phyloP scores from a whole-genome alignment of 1,140 invertebrate species.

The Heterodera schachtii region DNA sequence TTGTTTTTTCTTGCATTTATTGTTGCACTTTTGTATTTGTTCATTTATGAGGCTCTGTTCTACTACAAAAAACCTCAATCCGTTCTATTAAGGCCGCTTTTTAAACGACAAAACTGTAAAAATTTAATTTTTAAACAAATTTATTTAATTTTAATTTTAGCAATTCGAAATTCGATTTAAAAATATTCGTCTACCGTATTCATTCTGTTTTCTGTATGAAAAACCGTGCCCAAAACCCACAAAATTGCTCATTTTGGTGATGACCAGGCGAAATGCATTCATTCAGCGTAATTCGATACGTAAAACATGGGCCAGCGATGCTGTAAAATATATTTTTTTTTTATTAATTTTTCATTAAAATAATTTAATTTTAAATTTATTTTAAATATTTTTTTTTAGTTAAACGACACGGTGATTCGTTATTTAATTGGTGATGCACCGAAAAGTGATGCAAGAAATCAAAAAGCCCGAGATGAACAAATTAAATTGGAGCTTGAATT shows the following conservation, averaged over 20 bases:
- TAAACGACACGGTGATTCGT: conserved; percentile 5
- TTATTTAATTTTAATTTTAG: not conserved
- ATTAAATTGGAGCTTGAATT: not conserved
- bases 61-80: not conserved
- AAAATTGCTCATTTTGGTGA: conserved; percentile 26
- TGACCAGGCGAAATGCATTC: conserved; percentile 12
- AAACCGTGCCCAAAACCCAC: conserved; percentile 5
- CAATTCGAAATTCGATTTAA: conserved; percentile 22
- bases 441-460: conserved; percentile 7
- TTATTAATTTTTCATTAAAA: conserved; percentile 6
- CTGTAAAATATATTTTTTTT: conserved; percentile 1
- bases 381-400: not conserved
- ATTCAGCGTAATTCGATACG: conserved; percentile 13
- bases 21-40: not conserved
- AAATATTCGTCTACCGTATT: conserved; percentile 17
- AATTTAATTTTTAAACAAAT: not conserved
- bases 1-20: not conserved
- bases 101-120: not conserved
- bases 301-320: conserved; percentile 21
- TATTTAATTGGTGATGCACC: conserved; percentile 20
- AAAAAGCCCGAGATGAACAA: not conserved
- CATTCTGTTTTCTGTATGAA: not conserved
- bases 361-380: not conserved
- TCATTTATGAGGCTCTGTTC: not conserved
- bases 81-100: not conserved